phyloP scores from a whole-genome alignment of 2,888 invertebrate species.

The Magallana nippona region DNA sequence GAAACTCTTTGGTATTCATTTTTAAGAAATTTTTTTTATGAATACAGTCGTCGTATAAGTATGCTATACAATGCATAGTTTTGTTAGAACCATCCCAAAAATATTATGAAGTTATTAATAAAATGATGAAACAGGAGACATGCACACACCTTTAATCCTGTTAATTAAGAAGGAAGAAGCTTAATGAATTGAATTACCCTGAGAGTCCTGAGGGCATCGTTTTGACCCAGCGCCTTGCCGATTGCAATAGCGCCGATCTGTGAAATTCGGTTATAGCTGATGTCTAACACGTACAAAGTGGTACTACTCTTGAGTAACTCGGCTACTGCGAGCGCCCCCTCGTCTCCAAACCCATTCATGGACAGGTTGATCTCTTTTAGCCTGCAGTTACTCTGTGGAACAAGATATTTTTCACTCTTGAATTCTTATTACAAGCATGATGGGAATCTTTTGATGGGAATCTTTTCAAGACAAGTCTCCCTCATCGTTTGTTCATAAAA shows the following conservation, averaged over 20 bases:
- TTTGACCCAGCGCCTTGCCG: conserved; percentile 80
- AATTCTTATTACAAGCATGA: background rate
- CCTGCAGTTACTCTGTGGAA: conserved; percentile 61
- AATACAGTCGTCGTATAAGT: too few species aligned
- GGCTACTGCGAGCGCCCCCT: conserved; percentile 63
- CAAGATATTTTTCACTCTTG: background rate
- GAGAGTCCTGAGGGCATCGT: conserved; percentile 80
- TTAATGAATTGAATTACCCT: conserved; percentile 63
- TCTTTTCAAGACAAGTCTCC: too few species aligned
- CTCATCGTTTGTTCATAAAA: too few species aligned
- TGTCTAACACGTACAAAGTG: conserved; percentile 66
- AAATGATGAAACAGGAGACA: too few species aligned
- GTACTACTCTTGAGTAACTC: conserved; percentile 75
- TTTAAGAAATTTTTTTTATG: background rate
- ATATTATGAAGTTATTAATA: too few species aligned
- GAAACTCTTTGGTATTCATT: background rate
- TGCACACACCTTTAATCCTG: background rate
- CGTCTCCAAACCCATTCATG: conserved; percentile 82
- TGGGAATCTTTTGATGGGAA: too few species aligned
- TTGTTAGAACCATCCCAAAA: too few species aligned
- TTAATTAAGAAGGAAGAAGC: background rate
- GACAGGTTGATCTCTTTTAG: conserved; percentile 78
- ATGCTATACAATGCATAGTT: too few species aligned
- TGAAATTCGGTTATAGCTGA: conserved; percentile 68
- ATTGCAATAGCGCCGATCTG: conserved; percentile 70